phyloP scores from a whole-genome alignment of 2,888 invertebrate species.

The Chorisops tibialis region DNA sequence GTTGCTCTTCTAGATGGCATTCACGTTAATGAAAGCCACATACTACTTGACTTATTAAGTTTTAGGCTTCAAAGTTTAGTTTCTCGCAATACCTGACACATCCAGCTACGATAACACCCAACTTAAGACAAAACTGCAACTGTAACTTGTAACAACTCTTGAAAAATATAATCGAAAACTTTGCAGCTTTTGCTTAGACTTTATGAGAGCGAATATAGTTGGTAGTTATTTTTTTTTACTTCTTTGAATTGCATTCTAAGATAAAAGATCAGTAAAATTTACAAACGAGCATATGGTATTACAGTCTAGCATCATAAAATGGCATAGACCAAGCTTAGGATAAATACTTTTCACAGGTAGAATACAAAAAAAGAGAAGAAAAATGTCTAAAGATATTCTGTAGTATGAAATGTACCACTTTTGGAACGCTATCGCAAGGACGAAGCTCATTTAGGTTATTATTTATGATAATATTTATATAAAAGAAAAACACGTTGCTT shows the following conservation, averaged over 20 bases:
- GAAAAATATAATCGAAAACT: slow-evolving; percentile 17
- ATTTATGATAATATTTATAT: too few relatives aligned
- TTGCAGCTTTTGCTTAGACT: slow-evolving; percentile 6
- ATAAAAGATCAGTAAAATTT: neutral
- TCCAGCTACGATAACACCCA: neutral
- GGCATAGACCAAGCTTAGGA: too few relatives aligned
- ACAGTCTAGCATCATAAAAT: too few relatives aligned
- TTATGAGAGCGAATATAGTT: neutral
- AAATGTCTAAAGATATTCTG: too few relatives aligned
- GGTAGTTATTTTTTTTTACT: too few relatives aligned
- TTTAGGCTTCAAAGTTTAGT: slow-evolving; percentile 17
- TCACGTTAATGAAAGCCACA: slow-evolving; percentile 8
- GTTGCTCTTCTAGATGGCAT: slow-evolving; percentile 22
- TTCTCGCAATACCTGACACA: neutral
- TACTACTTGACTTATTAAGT: slow-evolving; percentile 24
- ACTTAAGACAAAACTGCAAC: neutral
- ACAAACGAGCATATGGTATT: too few relatives aligned
- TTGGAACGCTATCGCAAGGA: too few relatives aligned
- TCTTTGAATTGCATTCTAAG: slow-evolving; percentile 9
- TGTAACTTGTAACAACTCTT: slow-evolving; percentile 12
- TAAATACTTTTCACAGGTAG: too few relatives aligned
- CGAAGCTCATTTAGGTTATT: too few relatives aligned
- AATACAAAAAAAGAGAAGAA: too few relatives aligned
- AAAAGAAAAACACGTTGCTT: too few relatives aligned
- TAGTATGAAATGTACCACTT: too few relatives aligned